phyloP scores from a whole-genome alignment of 2,797 vertebrate genomes.

The Semotilus atromaculatus region DNA sequence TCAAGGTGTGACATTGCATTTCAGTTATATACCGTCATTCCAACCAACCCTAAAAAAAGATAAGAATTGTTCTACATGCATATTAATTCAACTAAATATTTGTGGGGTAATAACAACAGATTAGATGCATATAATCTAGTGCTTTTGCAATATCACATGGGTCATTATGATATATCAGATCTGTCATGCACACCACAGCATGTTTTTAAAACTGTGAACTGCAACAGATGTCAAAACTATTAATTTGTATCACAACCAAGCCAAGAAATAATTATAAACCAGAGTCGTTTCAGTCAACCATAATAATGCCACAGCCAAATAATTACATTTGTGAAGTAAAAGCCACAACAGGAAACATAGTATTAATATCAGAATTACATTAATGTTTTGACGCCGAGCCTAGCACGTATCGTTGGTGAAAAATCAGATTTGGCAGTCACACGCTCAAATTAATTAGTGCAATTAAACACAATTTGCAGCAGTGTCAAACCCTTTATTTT shows the following conservation, averaged over 20 bases:
- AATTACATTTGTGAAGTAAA: constrained; percentile 44
- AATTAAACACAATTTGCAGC: constrained; percentile 55
- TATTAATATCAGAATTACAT: constrained; percentile 30
- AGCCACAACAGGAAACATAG: constrained; percentile 21
- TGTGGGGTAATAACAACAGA: neutral
- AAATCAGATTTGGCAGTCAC: constrained; percentile 50
- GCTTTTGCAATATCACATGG: constrained; percentile 2
- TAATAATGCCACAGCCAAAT: constrained; percentile 35
- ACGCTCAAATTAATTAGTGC: constrained; percentile 55
- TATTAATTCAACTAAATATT: neutral
- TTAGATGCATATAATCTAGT: neutral
- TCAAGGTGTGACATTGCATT: neutral
- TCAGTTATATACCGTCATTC: neutral
- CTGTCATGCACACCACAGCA: constrained; percentile 33
- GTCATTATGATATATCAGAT: constrained; percentile 9
- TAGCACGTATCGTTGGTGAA: constrained; percentile 33
- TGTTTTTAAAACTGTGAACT: constrained; percentile 30
- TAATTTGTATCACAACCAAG: constrained; percentile 19
- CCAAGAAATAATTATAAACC: constrained; percentile 25
- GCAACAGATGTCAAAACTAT: constrained; percentile 32
- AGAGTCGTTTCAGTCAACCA: constrained; percentile 18
- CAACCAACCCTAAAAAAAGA: neutral
- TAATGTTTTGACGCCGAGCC: constrained; percentile 34
- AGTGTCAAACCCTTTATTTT: constrained; percentile 49
- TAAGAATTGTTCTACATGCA: neutral